Evolutionary conservation across 2,888 invertebrate species (phyloP), one percentile per base, ranked within the genome.

Genomic region (Tillus elongatus): DNA sequence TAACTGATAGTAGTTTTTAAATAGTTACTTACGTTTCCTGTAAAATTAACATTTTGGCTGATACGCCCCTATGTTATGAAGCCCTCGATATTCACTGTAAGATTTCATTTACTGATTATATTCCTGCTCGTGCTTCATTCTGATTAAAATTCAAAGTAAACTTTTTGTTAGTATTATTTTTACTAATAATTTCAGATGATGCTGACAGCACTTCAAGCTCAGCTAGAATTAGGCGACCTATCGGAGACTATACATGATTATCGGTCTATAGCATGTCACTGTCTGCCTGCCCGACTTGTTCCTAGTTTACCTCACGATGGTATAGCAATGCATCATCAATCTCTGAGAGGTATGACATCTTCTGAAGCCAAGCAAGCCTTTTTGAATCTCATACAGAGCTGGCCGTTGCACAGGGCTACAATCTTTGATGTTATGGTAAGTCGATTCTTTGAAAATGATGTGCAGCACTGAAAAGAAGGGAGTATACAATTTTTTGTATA

Each of bases 391-490:
- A 88, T 95, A 44, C 84, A 87, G 61, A 87, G 87, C 45, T 95
- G 93, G 93, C 91, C 91, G 15, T 72, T 95, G 36, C 89, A 92
- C 46, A 77, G 86, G 47, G 91, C 93, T 10, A 91, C 91, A 32
- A 86, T 95, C 56, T 95, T 90, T 61, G 92, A 93, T 63, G 93
- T 95, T 28, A 88, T 89, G 81, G 87, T 87, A 58, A 71, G 72
- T 61, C 30, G 15, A 26, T 30, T 19, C 31, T 31, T 10, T 36
- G 14, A 13, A 8, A 35, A 2, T 30, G n/a, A n/a, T n/a, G n/a
- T n/a, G n/a, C n/a, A n/a, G n/a, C n/a, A n/a, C n/a, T n/a, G n/a
- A n/a, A n/a, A n/a, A n/a, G n/a, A n/a, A n/a, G n/a, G n/a, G n/a
- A n/a, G n/a, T n/a, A n/a, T n/a, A n/a, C n/a, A n/a, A n/a, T n/a